Evolutionary conservation across 2,113 vertebrate species (phyloP), one percentile per base, ranked within the genome.

Genomic region (Mirza zaza): DNA sequence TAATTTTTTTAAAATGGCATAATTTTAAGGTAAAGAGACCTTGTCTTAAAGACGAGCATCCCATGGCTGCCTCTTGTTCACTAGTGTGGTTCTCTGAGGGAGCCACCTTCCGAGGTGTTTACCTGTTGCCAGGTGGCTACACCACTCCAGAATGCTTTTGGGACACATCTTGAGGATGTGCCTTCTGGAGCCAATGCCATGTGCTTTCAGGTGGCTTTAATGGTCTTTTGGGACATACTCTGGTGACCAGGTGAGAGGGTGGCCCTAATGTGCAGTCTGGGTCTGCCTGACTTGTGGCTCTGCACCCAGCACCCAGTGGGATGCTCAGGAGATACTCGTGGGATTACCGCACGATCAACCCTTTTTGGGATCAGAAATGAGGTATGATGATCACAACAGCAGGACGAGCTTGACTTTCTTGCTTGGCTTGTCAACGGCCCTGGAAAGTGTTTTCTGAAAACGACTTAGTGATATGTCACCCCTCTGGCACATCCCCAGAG

Each of bases 1-100:
- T 83, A 95, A 97, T 97, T 98, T 98, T 84, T 20, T 11, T 7
- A 63, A 73, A 92, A n/a, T 50, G 70, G 48, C 45, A 27, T n/a
- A n/a, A 82, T 97, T 89, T 70, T 32, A 87, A 82, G 65, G 55
- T 82, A 88, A 95, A 20, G 55, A 93, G 94, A 70, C 18, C 52
- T 63, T 45, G 50, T 73, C 55, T 91, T 81, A 76, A 90, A 97
- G 86, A 36, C 32, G 34, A 61, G 63, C 12, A 21, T 57, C 67
- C 50, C 15, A 71, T 34, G 87, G 77, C 65, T 94, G 71, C 27
- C 73, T 80, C 42, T 81, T 50, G 45, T 29, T 94, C n/a, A 50
- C 2, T 14, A 36, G 39, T 23, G n/a, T 83, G 65, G 50, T 80
- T 76, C 25, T 92, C 36, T 13, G 68, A 76, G 88, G 55, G 12